A percentile compares a stretch with the other conserved stretches of the same genome.
Evolutionary conservation across 2,888 invertebrate species (phyloP).

Genomic region (Cephus rjabovi): DNA sequence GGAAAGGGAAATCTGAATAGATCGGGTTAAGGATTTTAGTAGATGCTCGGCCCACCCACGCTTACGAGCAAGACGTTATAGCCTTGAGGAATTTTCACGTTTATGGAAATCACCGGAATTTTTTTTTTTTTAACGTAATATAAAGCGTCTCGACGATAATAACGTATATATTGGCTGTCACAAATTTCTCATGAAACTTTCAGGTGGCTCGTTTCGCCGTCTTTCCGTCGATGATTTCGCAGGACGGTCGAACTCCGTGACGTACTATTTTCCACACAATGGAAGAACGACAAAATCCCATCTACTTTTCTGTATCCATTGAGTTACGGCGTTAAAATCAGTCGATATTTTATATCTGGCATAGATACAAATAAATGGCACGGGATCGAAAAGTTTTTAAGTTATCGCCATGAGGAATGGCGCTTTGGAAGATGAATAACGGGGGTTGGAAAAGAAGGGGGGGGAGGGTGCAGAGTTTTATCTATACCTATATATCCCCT

Average conservation of each 20-base stretch:
- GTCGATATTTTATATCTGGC: conserved; percentile 14
- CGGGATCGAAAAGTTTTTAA: conserved; percentile 20
- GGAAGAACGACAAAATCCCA: not conserved
- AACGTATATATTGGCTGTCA: not conserved
- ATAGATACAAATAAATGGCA: conserved; percentile 22
- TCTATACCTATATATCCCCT: not conserved
- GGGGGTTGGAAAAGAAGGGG: not conserved
- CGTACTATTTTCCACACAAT: not conserved
- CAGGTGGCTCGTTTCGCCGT: not conserved
- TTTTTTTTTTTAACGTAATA: not conserved
- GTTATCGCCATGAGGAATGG: conserved; percentile 16
- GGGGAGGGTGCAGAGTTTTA: not conserved
- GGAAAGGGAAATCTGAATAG: not conserved
- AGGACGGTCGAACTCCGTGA: not conserved
- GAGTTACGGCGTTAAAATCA: conserved; percentile 20
- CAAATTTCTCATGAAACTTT: not conserved
- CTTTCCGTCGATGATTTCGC: not conserved
- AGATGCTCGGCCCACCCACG: not conserved
- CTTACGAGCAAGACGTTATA: not conserved
- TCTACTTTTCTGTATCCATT: conserved; percentile 17
- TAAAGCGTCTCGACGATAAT: not conserved
- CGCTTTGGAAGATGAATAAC: conserved; percentile 15
- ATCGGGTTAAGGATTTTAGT: not conserved
- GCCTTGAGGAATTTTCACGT: not conserved
- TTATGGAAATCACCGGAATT: not conserved